Base-by-base conservation (phyloP, 2,113 vertebrate species). In the Gambusia holbrooki region DNA sequence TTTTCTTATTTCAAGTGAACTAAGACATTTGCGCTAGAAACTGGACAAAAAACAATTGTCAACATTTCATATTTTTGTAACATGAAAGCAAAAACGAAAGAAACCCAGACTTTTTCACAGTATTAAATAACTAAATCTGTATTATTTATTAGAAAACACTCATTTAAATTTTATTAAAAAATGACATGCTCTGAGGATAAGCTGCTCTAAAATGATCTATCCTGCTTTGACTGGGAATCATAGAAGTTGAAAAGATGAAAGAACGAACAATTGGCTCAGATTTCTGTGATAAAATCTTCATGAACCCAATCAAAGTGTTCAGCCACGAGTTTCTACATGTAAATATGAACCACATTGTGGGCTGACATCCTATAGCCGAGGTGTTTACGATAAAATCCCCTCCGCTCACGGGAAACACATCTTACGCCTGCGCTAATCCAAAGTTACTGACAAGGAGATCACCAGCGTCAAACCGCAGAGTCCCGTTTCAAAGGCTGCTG, bases 291-390 rank as follows among this genome's bases (percentile, higher is more conserved):
- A 64, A 73, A 62, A 29, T 30, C 28, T 62, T 54, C 17, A 54
- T 48, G 37, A 85, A 75, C 15, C 17, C 28, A 51, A 72, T 69
- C 15, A 73, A n/a, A 85, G 12, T 51, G 62, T 80, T 77, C 9
- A 1, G 61, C 19, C 22, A 58, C 73, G 71, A 80, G 70, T 70
- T 51, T 40, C 70, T 32, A 60, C 54, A 66, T 54, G 71, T 58
- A 75, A 86, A 78, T 78, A 70, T 48, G 33, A 90, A 82, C 65
- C 86, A 84, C 32, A 82, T 81, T 86, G 66, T 33, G 8, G 42
- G 66, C 32, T 8, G 9, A 76, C 62, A 77, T 69, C 66, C 73
- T 62, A 71, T 29, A 75, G 4, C 71, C 19, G 62, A 73, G 68
- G 72, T 67, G 54, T 84, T 83, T 79, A 15, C 10, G 22, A 54